phyloP scores from a whole-genome alignment of 2,113 vertebrate species.

The Albula glossodonta region DNA sequence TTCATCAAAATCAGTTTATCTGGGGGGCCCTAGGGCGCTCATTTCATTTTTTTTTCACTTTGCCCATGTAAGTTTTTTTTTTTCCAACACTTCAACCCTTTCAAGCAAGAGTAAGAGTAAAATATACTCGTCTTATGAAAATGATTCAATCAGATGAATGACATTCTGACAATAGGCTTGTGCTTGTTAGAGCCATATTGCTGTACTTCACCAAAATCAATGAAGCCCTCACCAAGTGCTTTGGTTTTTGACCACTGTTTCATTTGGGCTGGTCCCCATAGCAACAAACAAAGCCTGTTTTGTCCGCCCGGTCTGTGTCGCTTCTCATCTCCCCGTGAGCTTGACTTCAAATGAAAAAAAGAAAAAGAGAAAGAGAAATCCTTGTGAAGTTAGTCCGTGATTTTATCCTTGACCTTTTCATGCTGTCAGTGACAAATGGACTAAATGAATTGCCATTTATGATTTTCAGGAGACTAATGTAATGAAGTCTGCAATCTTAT shows the following conservation, averaged over 20 bases:
- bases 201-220: background rate
- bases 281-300: background rate
- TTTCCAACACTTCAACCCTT: background rate
- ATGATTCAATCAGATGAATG: background rate
- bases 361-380: background rate
- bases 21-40: background rate
- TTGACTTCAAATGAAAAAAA: background rate
- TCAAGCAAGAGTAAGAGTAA: background rate
- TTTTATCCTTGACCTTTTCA: constrained; percentile 15
- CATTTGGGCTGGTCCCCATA: background rate
- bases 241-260: background rate
- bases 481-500: background rate
- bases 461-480: background rate
- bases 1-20: constrained; percentile 29
- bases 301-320: background rate
- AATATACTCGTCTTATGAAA: background rate
- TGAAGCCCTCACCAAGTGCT: background rate
- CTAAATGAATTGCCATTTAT: background rate
- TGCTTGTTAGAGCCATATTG: background rate
- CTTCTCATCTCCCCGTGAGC: background rate
- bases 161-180: background rate
- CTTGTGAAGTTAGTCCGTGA: background rate
- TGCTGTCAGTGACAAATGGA: constrained; percentile 6
- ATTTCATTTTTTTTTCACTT: background rate
- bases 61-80: background rate